A percentile compares a stretch with the other conserved stretches of the same genome.
Conservation (phyloP, 2,888 invertebrate genomes). For the Sarcophaga caerulescens region DNA sequence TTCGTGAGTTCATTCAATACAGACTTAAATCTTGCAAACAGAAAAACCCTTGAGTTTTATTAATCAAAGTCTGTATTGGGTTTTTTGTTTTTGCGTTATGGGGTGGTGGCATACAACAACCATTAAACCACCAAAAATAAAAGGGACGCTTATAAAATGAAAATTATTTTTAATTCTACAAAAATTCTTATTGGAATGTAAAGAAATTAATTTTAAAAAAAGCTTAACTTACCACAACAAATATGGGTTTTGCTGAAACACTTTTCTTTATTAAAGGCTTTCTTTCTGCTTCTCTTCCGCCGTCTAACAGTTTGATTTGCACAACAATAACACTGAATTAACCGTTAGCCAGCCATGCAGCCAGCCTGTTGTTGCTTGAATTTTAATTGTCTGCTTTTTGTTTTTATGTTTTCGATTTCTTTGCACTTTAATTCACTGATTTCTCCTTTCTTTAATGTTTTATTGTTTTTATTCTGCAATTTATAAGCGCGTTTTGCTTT, state of each 20-base stretch:
- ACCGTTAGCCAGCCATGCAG: not conserved
- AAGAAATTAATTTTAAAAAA: not conserved
- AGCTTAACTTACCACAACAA: not conserved
- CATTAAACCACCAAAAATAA: not conserved
- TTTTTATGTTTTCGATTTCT: constrained; percentile 22
- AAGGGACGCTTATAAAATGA: constrained; percentile 39
- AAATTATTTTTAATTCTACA: not conserved
- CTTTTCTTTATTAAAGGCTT: constrained; percentile 7
- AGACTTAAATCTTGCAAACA: constrained; percentile 54
- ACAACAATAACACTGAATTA: not conserved
- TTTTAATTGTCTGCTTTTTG: not conserved
- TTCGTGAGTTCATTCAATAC: constrained; percentile 48
- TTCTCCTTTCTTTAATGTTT: not conserved
- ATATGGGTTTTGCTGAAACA: no score
- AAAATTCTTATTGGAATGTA: constrained; percentile 58
- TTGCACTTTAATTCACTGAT: constrained; percentile 41
- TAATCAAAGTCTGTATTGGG: constrained; percentile 60
- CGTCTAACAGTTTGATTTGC: no score
- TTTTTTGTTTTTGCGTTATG: constrained; percentile 35
- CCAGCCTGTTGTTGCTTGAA: not conserved
- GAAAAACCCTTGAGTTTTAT: constrained; percentile 24
- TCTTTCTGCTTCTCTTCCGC: constrained; percentile 8
- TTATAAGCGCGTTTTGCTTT: constrained; percentile 50
- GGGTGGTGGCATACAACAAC: constrained; percentile 52
- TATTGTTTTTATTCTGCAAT: constrained; percentile 2